Evolutionary conservation across 2,113 vertebrate genomes (phyloP).

Genomic region (Coreoperca whiteheadi): DNA sequence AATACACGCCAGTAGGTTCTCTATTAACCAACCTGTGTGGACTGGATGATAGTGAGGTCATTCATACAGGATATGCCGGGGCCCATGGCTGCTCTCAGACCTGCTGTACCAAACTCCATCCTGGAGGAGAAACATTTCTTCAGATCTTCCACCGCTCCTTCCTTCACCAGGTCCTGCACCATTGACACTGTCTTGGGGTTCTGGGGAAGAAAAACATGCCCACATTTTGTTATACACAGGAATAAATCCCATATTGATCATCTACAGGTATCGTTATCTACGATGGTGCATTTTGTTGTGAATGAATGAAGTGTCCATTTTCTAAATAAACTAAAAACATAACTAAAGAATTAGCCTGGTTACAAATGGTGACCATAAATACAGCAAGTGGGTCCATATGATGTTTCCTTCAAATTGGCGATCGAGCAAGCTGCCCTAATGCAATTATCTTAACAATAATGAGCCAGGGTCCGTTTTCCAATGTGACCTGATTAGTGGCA

Average conservation of each 20-base stretch:
- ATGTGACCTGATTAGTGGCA: slow-evolving; percentile 56
- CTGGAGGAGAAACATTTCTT: slow-evolving; percentile 90
- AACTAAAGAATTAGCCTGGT: not conserved
- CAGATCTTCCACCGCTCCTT: slow-evolving; percentile 84
- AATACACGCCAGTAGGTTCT: not conserved
- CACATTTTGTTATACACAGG: not conserved
- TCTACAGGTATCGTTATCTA: not conserved
- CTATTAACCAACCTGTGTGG: slow-evolving; percentile 85
- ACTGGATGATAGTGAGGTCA: slow-evolving; percentile 97
- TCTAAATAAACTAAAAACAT: not conserved
- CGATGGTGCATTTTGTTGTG: not conserved
- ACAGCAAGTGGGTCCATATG: not conserved
- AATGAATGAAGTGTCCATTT: not conserved
- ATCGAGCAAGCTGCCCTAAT: not conserved
- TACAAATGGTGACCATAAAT: not conserved
- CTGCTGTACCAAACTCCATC: slow-evolving; percentile 98
- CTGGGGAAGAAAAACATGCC: slow-evolving; percentile 75
- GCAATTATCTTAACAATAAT: slow-evolving; percentile 35
- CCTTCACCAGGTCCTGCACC: slow-evolving; percentile 86
- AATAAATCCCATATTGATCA: not conserved
- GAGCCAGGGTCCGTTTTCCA: slow-evolving; percentile 22
- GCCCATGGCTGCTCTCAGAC: slow-evolving; percentile 95
- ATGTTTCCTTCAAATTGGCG: not conserved
- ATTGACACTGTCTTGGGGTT: slow-evolving; percentile 89
- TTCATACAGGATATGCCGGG: slow-evolving; percentile 93